Percentiles rank a stretch among this genome's conserved stretches.
phyloP scores from a whole-genome alignment of 2,888 invertebrate genomes.

The Poecilobothrus nobilitatus region DNA sequence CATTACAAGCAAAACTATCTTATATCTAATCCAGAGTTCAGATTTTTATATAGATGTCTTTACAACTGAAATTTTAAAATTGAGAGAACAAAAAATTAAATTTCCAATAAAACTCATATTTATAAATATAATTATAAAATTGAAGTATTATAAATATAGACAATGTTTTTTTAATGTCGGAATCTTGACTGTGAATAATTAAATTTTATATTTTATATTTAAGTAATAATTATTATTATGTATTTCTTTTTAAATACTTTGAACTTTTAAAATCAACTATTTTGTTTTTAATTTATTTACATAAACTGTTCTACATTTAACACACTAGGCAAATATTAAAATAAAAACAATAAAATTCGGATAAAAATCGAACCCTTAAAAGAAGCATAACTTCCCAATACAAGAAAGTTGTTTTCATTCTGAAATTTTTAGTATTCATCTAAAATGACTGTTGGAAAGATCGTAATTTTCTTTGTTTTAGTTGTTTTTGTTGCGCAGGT shows the following conservation, averaged over 20 bases:
- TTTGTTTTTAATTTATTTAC: neutral
- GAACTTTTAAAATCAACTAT: neutral
- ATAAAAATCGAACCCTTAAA: neutral
- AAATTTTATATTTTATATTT: neutral
- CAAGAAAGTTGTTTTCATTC: neutral
- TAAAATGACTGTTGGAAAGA: neutral
- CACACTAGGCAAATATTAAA: neutral
- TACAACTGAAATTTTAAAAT: no score
- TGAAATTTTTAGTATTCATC: neutral
- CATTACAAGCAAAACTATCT: no score
- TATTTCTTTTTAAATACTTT: neutral
- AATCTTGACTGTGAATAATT: neutral
- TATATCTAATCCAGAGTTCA: no score
- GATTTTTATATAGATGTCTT: no score
- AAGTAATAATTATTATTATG: no score
- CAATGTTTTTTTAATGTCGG: neutral
- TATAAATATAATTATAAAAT: no score
- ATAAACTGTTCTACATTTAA: neutral
- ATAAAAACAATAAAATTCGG: neutral
- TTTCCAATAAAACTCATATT: no score
- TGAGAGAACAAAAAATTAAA: no score
- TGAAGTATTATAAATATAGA: no score
- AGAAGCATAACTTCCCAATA: neutral
- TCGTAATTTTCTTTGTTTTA: neutral
- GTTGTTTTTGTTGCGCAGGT: neutral